These are phyloP conservation scores for Amblyornis subalaris DNA, from an alignment of 2,113 vertebrate genomes.

Conservation along the genomic window DNA sequence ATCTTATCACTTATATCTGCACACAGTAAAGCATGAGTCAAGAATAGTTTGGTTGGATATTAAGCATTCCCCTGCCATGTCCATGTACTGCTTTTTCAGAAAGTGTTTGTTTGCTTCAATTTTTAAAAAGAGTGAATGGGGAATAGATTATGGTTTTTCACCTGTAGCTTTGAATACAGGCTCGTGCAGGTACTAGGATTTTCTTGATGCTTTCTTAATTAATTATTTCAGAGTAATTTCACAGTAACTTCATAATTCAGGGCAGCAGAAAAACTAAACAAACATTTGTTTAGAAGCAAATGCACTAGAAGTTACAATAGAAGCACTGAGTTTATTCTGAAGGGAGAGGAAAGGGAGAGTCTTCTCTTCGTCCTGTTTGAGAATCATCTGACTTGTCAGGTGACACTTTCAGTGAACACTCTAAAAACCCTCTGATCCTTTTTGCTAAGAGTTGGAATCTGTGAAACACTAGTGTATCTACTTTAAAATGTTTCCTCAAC, in stretches of 20 bases:
- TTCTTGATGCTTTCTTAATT: background rate
- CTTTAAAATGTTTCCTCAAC: background rate
- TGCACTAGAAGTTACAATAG: background rate
- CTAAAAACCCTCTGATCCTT: background rate
- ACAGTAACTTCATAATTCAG: background rate
- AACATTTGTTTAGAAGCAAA: background rate
- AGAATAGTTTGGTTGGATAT: background rate
- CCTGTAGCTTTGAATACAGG: background rate
- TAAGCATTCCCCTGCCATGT: background rate
- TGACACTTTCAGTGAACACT: background rate
- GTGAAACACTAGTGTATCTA: background rate
- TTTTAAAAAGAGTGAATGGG: background rate
- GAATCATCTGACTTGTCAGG: background rate
- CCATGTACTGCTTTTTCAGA: background rate
- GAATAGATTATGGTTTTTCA: background rate
- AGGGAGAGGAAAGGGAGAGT: accelerated
- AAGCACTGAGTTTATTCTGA: background rate
- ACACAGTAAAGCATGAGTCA: background rate
- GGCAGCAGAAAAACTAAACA: background rate
- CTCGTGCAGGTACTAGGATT: background rate
- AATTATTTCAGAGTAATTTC: background rate
- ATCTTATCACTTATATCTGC: constrained; percentile 1
- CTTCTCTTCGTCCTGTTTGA: background rate
- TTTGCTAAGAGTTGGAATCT: background rate
- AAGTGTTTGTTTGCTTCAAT: background rate